Evolutionary conservation across 2,888 invertebrate species (phyloP), one percentile per base, ranked within the genome.

Genomic region (Mesorhabditis belari): DNA sequence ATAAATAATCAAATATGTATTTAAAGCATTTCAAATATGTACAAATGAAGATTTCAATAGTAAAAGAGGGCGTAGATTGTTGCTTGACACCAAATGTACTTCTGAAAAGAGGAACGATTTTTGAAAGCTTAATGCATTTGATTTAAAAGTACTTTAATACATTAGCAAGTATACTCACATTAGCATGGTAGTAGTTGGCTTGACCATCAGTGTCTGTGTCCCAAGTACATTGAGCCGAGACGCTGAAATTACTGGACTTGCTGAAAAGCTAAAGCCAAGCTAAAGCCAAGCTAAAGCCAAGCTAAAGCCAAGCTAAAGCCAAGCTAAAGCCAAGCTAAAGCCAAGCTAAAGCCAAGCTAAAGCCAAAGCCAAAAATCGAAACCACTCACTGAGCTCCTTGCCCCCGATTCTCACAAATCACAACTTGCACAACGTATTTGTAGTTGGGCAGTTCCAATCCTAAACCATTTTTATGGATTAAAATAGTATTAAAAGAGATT

Each of bases 81-180:
- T 17, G 61, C 49, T 49, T 61, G 49, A 27, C 57, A 58, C 61
- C 61, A 61, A n/a, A 61, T 44, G n/a, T 56, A 61, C 23, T 55
- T 27, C 61, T 57, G 26, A 23, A 61, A 28, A 23, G 24, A 5
- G 24, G 6, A 24, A 26, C n/a, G 12, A 35, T 35, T 35, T 35
- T 35, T 35, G 12, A 35, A 35, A 0, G 12, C 44, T 35, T 35
- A 35, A 35, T n/a, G n/a, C n/a, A n/a, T n/a, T n/a, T n/a, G n/a
- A n/a, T n/a, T n/a, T n/a, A n/a, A n/a, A n/a, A n/a, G n/a, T n/a
- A n/a, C n/a, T n/a, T n/a, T n/a, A n/a, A n/a, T n/a, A 17, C 5
- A 26, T 17, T 52, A 17, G 23, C 44, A 19, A 26, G 9, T 21
- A 9, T 17, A 25, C 55, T 49, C 53, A 61, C 61, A 52, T 61